Percentiles rank a stretch among this genome's conserved stretches.
Conservation (phyloP, 2,797 vertebrate species). For the Alcedo quadribrachys region DNA sequence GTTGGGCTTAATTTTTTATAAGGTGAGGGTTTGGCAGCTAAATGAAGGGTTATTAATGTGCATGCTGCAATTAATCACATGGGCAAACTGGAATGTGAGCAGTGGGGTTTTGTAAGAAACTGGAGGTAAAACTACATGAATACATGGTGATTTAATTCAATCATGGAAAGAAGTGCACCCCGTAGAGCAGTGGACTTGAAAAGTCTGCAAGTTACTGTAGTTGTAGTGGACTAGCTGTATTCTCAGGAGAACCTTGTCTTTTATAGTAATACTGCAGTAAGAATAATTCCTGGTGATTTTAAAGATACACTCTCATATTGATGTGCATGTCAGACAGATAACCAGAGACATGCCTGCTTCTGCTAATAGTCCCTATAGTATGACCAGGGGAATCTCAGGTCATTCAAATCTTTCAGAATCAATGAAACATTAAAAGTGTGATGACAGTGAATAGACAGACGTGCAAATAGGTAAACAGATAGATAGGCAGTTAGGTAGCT, state of each 20-base stretch:
- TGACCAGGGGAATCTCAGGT: not conserved
- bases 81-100: not conserved
- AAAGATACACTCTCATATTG: not conserved
- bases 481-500: not conserved
- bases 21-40: not conserved
- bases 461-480: not conserved
- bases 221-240: not conserved
- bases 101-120: not conserved
- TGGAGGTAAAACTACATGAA: not conserved
- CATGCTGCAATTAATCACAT: not conserved
- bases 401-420: slow-evolving; percentile 36
- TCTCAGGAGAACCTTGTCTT: not conserved
- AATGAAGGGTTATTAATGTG: not conserved
- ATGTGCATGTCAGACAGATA: not conserved
- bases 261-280: not conserved
- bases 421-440: not conserved
- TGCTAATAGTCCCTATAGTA: not conserved
- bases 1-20: not conserved
- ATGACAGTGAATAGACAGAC: not conserved
- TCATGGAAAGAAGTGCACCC: not conserved
- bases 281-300: not conserved
- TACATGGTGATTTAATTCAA: not conserved
- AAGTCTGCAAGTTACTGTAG: not conserved
- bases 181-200: not conserved
- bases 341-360: not conserved